phyloP scores from a whole-genome alignment of 2,113 vertebrate species.

The Paradisaea rubra region DNA sequence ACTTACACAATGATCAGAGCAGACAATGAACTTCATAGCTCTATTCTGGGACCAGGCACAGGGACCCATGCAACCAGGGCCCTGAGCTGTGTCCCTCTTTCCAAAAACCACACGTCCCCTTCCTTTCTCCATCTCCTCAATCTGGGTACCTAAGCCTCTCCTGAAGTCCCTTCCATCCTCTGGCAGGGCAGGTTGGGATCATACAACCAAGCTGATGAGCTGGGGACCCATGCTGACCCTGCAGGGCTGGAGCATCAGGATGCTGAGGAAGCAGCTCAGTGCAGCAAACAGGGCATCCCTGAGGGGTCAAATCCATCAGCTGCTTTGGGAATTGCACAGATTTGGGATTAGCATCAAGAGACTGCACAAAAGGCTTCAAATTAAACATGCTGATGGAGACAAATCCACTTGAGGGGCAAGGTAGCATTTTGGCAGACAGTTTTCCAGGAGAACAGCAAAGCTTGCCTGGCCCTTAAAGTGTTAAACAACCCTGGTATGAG shows the following conservation, averaged over 20 bases:
- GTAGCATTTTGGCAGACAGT: not conserved
- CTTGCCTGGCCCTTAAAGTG: not conserved
- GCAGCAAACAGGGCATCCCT: not conserved
- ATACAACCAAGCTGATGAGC: not conserved
- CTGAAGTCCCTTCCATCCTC: not conserved
- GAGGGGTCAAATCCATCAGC: not conserved
- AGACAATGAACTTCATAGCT: not conserved
- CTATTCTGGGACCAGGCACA: not conserved
- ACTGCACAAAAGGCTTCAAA: not conserved
- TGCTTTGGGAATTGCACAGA: not conserved
- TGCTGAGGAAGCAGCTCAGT: not conserved
- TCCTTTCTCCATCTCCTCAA: not conserved
- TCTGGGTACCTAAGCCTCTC: not conserved
- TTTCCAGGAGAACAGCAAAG: not conserved
- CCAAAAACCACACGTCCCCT: not conserved
- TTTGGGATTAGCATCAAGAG: not conserved
- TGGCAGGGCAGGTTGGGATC: not conserved
- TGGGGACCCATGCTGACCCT: rapidly evolving
- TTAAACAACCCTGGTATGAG: not conserved
- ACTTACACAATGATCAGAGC: not conserved
- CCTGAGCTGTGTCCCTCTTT: not conserved
- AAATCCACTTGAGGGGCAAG: not conserved
- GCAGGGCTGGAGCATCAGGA: not conserved
- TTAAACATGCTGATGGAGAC: not conserved
- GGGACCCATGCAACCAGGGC: not conserved